Percentiles rank a stretch among this genome's conserved stretches.
Evolutionary conservation across 2,888 invertebrate species (phyloP).

Genomic region (Sphinx pinastri): DNA sequence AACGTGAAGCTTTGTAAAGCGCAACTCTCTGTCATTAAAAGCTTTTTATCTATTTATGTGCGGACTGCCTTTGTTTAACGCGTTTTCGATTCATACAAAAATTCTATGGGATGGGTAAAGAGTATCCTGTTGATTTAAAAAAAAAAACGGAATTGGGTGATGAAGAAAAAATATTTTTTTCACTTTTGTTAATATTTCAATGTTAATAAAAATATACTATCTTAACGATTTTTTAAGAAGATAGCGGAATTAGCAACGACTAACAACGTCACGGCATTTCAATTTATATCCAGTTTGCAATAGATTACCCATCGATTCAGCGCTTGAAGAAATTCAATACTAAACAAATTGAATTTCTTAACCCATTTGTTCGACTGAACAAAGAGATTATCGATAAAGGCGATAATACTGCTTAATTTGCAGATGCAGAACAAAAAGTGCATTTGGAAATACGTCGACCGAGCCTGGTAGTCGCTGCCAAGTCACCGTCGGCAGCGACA

Average conservation of each 20-base stretch:
- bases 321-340: no score
- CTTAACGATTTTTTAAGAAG: no score
- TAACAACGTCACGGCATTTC: no score
- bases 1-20: conserved; percentile 40
- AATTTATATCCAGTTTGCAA: no score
- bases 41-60: conserved; percentile 32
- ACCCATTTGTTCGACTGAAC: not conserved
- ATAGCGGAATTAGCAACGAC: no score
- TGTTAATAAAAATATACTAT: no score
- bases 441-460: conserved; percentile 13
- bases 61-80: conserved; percentile 7
- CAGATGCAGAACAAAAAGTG: conserved; percentile 5
- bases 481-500: conserved; percentile 32
- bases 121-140: no score
- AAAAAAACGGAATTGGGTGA: no score
- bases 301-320: no score
- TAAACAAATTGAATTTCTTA: not conserved
- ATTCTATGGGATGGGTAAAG: not conserved
- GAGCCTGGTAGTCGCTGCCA: conserved; percentile 31
- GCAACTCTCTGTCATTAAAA: conserved; percentile 38
- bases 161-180: no score
- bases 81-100: conserved; percentile 1
- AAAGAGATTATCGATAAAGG: not conserved
- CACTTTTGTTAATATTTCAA: no score
- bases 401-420: not conserved